A percentile compares a stretch with the other conserved stretches of the same genome.
Conservation (phyloP, 2,797 vertebrate genomes). For the Chelmon rostratus region DNA sequence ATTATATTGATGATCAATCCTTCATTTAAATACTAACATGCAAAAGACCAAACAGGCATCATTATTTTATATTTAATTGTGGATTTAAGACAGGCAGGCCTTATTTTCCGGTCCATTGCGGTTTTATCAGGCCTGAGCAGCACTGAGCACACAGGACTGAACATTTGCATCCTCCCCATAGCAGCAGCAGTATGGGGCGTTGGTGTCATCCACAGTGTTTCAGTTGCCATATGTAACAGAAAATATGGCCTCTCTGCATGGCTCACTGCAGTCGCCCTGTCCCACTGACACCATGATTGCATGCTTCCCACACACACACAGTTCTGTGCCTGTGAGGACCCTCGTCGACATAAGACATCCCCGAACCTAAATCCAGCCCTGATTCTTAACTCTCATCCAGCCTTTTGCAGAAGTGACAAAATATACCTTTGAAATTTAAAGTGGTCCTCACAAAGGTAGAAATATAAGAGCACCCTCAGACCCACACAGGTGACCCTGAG, state of each 20-base stretch:
- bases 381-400: not conserved
- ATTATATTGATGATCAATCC: not conserved
- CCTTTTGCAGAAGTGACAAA: not conserved
- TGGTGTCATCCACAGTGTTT: not conserved
- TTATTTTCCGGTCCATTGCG: not conserved
- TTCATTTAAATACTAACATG: no score
- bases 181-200: not conserved
- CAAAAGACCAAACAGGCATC: not conserved
- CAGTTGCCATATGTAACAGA: constrained; percentile 31
- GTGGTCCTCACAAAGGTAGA: no score
- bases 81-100: not conserved
- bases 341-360: not conserved
- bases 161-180: not conserved
- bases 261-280: constrained; percentile 16
- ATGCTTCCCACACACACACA: not conserved
- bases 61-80: not conserved
- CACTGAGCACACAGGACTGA: not conserved
- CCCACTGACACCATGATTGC: constrained; percentile 23
- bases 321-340: no score
- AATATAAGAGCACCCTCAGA: no score
- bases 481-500: no score
- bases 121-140: not conserved
- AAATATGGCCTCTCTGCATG: constrained; percentile 57
- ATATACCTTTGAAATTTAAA: no score
- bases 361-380: not conserved